Conservation (phyloP, 92 coral and sea anemone species). For the Diadumene lineata region DNA sequence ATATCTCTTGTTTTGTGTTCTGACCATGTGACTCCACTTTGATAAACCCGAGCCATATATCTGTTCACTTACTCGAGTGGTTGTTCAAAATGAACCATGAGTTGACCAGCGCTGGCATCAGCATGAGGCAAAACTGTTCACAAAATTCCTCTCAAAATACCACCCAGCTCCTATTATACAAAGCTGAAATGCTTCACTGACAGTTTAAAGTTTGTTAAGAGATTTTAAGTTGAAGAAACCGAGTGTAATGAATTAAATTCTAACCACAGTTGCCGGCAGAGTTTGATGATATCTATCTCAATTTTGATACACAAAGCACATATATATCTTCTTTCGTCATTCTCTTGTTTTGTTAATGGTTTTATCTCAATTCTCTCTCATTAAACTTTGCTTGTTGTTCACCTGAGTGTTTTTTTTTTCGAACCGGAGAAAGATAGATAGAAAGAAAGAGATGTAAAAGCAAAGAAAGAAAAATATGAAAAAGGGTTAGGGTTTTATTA, state of each 20-base stretch:
- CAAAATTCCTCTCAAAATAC: not conserved
- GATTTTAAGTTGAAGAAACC: not conserved
- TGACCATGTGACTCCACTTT: conserved; percentile 1
- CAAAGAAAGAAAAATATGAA: too few relatives aligned
- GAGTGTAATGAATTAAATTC: conserved; percentile 1
- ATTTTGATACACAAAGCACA: not conserved
- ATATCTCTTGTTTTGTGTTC: conserved; percentile 9
- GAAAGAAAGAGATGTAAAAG: too few relatives aligned
- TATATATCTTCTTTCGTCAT: not conserved
- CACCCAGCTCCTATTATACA: not conserved
- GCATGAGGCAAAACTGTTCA: not conserved
- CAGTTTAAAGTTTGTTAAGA: not conserved
- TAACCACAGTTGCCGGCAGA: conserved; percentile 7
- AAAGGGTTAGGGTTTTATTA: too few relatives aligned
- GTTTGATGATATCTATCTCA: not conserved
- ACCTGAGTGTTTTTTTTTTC: too few relatives aligned
- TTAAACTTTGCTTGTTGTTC: too few relatives aligned
- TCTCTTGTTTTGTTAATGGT: not conserved
- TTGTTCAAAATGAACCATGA: not conserved
- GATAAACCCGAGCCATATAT: not conserved
- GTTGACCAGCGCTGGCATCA: too few relatives aligned
- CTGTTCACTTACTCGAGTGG: not conserved
- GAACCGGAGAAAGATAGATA: too few relatives aligned
- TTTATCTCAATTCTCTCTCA: conserved; percentile 2
- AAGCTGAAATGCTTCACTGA: not conserved